Base-by-base conservation (phyloP, 1,140 invertebrate species). In the Patella vulgata region DNA sequence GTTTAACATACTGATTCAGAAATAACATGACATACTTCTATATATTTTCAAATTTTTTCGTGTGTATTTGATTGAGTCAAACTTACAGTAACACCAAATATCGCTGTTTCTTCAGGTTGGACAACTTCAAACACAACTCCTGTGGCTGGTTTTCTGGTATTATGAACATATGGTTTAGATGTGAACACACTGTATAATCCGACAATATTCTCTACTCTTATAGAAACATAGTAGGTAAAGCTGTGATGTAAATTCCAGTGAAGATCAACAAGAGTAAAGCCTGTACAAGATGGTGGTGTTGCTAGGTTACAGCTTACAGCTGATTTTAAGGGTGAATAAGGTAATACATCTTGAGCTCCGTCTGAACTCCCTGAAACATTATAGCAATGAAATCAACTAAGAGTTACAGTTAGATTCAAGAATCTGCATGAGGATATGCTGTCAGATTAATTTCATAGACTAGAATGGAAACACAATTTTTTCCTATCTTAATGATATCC, bases 41-140 rank as follows among this genome's bases (percentile, higher is more conserved):
- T n/a, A n/a, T n/a, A n/a, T n/a, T n/a, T n/a, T n/a, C n/a, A n/a
- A n/a, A n/a, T n/a, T n/a, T n/a, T n/a, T n/a, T n/a, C n/a, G n/a
- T n/a, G n/a, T n/a, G n/a, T n/a, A n/a, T n/a, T n/a, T n/a, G n/a
- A n/a, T n/a, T n/a, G n/a, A n/a, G n/a, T n/a, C n/a, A n/a, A 36
- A 36, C 33, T 36, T 14, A 36, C 33, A 5, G 33, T 8, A 36
- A 36, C 14, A 36, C 33, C 6, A 14, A 36, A 36, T 8, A 8
- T 14, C 14, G 5, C 6, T 36, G 5, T 36, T 36, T 36, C 33
- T 5, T 36, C 33, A 36, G 6, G 23, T 51, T 58, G 52, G 28
- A 43, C 42, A 1, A 68, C 46, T 39, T 72, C 70, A 33, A 60
- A 42, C 12, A 72, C 70, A 12, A 59, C 39, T 12, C 70, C 70